Base-by-base conservation (phyloP, 2,797 vertebrate genomes). In the Melopsittacus undulatus region DNA sequence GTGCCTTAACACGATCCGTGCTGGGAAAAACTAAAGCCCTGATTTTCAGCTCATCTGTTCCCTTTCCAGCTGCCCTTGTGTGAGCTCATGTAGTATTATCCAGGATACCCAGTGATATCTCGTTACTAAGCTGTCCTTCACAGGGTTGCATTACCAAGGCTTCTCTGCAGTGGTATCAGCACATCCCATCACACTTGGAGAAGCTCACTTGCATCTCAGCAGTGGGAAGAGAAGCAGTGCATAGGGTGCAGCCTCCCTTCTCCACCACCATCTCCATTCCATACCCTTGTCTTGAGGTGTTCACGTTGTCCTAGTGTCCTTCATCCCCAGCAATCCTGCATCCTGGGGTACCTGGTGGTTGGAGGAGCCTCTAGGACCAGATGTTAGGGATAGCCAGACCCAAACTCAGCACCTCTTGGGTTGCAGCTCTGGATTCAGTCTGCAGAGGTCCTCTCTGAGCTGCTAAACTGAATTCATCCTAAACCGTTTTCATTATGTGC, bases 1-100 rank as follows among this genome's bases (percentile, higher is more conserved):
- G 0, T 11, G 14, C 34, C 21, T 46, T 45, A 15, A 18, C n/a
- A 4, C 0, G 1, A 32, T 32, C n/a, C 42, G n/a, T 9, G 40
- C 67, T 46, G 54, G 77, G 19, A 19, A n/a, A 69, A 62, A 79
- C 3, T 10, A 74, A 76, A 81, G n/a, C 45, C 21, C 38, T 15
- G 48, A 34, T 75, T 61, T 75, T 56, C 54, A 61, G 0, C 83
- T 72, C 1, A 0, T 75, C 34, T 36, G 23, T 62, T 86, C 40
- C 59, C 78, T 57, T 52, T 20, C 26, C 80, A 88, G 62, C 61
- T 83, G 70, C 22, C 8, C 32, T n/a, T 30, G 30, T 32, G 34
- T 7, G 45, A 80, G 56, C 61, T 77, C 68, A 12, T 7, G 66
- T 22, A 24, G n/a, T 21, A 5, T 26, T 32, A 11, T 18, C 46